Conservation (phyloP, 2,113 vertebrate species). For the Parus major region DNA sequence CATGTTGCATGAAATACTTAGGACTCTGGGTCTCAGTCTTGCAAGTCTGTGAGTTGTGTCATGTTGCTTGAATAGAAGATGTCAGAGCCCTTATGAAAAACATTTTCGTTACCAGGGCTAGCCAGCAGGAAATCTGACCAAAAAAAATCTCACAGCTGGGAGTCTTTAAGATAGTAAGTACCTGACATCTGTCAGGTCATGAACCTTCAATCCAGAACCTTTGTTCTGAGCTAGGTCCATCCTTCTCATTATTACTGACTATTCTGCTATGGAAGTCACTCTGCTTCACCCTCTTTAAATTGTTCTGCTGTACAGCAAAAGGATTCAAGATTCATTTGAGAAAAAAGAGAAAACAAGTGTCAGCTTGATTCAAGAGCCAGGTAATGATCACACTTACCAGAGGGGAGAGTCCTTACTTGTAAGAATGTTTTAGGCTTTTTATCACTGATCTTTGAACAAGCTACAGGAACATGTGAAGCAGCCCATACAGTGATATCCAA, state of each 20-base stretch:
- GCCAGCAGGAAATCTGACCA: not conserved
- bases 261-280: not conserved
- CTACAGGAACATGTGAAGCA: not conserved
- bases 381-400: not conserved
- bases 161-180: not conserved
- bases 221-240: rapidly evolving
- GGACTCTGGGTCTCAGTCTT: not conserved
- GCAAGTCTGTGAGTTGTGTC: not conserved
- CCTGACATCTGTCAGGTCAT: not conserved
- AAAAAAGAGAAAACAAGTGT: not conserved
- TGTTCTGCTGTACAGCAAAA: not conserved
- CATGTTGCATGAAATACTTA: not conserved
- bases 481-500: not conserved
- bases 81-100: not conserved
- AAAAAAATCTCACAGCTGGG: not conserved
- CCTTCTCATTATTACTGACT: not conserved
- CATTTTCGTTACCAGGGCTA: not conserved
- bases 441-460: not conserved
- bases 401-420: not conserved
- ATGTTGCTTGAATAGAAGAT: not conserved
- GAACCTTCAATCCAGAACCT: not conserved
- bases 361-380: not conserved
- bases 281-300: not conserved
- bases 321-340: not conserved
- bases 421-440: not conserved